Base-by-base conservation (phyloP, 2,797 vertebrate species). In the Cirrhinus mrigala region DNA sequence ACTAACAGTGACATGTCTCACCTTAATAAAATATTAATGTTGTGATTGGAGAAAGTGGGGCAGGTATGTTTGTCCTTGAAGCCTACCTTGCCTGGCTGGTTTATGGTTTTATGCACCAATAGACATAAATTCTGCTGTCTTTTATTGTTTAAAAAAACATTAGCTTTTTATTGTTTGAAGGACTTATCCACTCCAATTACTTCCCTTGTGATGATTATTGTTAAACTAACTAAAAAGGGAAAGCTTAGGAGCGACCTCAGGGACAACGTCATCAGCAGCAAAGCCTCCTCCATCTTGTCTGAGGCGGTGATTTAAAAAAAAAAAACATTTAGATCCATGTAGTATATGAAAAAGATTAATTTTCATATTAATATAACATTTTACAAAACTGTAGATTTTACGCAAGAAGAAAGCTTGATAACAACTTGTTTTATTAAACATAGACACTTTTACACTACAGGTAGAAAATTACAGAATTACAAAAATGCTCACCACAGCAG, bases 11-110 rank as follows among this genome's bases (percentile, higher is more conserved):
- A 84, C 71, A 87, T 86, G 76, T 82, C 85, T 77, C 56, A 52
- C 68, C 84, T 52, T 62, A 27, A 60, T 92, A 48, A 90, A 92
- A 89, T 87, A 89, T 91, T 89, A 40, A 91, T 88, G 84, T 75
- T 46, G 40, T 60, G 37, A 82, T 44, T 46, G 33, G 56, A 71
- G 86, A 90, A 91, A 89, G 83, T 89, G 82, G 82, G 80, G 84
- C 85, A 85, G 69, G 82, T 60, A 79, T 46, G 54, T 78, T 78
- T 62, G 24, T 18, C 40, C 16, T 58, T 75, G 56, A 78, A 58
- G 12, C 24, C 71, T 52, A 18, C 58, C 74, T 29, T 64, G 14
- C 27, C 14, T 64, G 14, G 14, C 24, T 29, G 24, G 60, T 27
- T 64, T 29, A 15, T 62, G 24, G 6, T 64, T 29, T 64, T 29